Base-by-base conservation (phyloP, 2,797 vertebrate species). In the Hypotaenidia philippensis region DNA sequence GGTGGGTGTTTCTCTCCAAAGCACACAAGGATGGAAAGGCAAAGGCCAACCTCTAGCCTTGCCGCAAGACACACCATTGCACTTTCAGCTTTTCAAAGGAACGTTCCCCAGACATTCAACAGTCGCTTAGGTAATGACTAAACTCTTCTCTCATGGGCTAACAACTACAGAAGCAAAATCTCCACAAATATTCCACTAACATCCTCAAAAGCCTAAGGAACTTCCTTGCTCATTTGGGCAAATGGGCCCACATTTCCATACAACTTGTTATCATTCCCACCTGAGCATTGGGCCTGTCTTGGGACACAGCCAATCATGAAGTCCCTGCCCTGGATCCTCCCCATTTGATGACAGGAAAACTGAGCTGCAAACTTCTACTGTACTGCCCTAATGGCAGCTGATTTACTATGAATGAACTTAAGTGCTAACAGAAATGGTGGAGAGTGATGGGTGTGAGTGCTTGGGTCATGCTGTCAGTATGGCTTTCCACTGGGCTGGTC, bases 371-470 rank as follows among this genome's bases (percentile, higher is more conserved):
- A 68, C 23, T 14, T 47, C 55, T 11, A 4, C 26, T 1, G 5
- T 63, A 34, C 29, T 3, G 0, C 64, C 53, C n/a, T 27, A 47
- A 47, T 47, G 36, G 36, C 49, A 26, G 55, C 4, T 34, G 16
- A 32, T 32, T 50, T n/a, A 60, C 49, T 57, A 5, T 0, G 1
- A 31, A 9, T 1, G 3, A 81, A 47, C 13, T 11, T 8, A 31
- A 31, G 27, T 6, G 29, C 65, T 38, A 31, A 25, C 19, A 70
- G n/a, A 55, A 72, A 41, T 47, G 38, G 29, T 15, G 25, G 44
- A 5, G 10, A n/a, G 40, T 2, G 3, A n/a, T 1, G 25, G 31
- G 11, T n/a, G 40, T 3, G 19, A 60, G 53, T 0, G 0, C 60
- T 27, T 6, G 8, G 14, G 29, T 57, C 0, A 0, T 41, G 32